Evolutionary conservation across 2,113 vertebrate species (phyloP).

Genomic region (Chroicocephalus ridibundus): DNA sequence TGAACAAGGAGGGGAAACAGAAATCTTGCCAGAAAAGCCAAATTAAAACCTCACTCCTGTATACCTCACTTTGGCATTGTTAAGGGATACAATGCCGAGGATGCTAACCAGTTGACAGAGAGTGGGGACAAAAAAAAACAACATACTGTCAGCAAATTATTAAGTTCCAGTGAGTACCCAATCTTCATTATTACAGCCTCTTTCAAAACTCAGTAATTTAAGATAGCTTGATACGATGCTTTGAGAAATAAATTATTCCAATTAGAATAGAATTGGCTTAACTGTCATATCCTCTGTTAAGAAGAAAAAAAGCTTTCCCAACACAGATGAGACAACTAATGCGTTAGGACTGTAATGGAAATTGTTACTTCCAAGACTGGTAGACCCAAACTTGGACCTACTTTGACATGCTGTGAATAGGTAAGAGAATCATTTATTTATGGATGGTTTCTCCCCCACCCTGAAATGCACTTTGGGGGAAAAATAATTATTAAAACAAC

Average conservation of each 20-base stretch:
- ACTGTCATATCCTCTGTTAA: neutral
- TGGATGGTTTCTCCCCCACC: neutral
- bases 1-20: neutral
- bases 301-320: neutral
- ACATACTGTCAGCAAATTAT: neutral
- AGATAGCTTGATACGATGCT: neutral
- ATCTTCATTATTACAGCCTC: neutral
- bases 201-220: neutral
- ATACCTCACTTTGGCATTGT: neutral
- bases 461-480: neutral
- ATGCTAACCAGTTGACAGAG: neutral
- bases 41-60: neutral
- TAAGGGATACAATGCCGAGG: neutral
- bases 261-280: neutral
- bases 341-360: neutral
- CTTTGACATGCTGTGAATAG: neutral
- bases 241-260: neutral
- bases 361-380: neutral
- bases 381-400: neutral
- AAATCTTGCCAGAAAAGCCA: neutral
- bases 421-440: constrained; percentile 2
- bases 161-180: neutral
- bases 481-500: neutral
- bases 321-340: neutral
- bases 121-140: neutral